Evolutionary conservation across 2,888 invertebrate species (phyloP).

Genomic region (Epicampocera succincta): DNA sequence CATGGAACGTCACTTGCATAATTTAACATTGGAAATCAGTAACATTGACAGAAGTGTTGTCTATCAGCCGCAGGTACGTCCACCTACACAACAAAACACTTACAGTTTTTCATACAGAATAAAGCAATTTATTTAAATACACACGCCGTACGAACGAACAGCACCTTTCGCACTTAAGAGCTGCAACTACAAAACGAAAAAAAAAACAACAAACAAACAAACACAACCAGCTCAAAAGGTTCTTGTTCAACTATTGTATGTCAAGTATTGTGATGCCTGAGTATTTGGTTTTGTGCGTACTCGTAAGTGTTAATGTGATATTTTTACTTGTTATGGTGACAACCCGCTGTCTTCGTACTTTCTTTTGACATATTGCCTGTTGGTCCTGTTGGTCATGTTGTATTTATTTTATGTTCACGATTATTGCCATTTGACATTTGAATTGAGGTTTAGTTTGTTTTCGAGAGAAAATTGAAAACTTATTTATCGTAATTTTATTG

Average conservation of each 20-base stretch:
- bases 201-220: not conserved
- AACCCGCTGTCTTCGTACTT: not conserved
- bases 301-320: not conserved
- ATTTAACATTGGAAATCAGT: constrained; percentile 90
- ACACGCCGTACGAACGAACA: not conserved
- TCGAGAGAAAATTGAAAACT: not conserved
- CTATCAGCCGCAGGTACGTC: constrained; percentile 90
- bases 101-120: not conserved
- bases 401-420: constrained; percentile 1
- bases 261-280: constrained; percentile 35
- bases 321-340: too few species aligned
- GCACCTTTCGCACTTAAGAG: not conserved
- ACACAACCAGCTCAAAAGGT: not conserved
- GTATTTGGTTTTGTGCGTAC: constrained; percentile 3
- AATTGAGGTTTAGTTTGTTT: not conserved
- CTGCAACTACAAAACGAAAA: not conserved
- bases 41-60: constrained; percentile 90
- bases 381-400: not conserved
- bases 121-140: constrained; percentile 1
- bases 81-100: not conserved
- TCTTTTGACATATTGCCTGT: constrained; percentile 10
- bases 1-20: constrained; percentile 91
- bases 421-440: constrained; percentile 17
- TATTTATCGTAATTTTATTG: constrained; percentile 5
- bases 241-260: constrained; percentile 20